Conservation (phyloP, 1,140 invertebrate species). For the Microplitis demolitor region DNA sequence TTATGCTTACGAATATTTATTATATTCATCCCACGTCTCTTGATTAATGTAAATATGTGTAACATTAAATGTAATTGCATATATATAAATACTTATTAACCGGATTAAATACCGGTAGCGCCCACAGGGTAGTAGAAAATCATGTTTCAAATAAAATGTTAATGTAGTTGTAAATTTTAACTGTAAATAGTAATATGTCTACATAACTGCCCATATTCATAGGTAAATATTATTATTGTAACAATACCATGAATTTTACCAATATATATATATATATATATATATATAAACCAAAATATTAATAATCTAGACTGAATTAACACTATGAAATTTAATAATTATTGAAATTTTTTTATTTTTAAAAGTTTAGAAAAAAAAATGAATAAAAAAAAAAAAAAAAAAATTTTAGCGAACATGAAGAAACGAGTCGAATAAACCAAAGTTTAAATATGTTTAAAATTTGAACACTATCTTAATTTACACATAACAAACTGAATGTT, state of each 20-base stretch:
- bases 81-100: not conserved
- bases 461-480: too few species aligned
- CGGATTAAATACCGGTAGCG: not conserved
- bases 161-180: slow-evolving; percentile 1
- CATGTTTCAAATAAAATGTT: not conserved
- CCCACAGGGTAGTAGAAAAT: slow-evolving; percentile 1
- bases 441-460: too few species aligned
- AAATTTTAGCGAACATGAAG: too few species aligned
- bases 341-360: too few species aligned
- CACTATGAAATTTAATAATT: too few species aligned
- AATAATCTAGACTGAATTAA: too few species aligned
- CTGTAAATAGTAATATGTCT: not conserved
- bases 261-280: not conserved
- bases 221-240: not conserved
- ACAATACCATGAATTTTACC: too few species aligned
- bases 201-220: not conserved
- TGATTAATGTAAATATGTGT: not conserved
- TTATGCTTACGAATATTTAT: not conserved
- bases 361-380: too few species aligned
- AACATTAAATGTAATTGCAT: slow-evolving; percentile 6
- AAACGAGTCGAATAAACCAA: too few species aligned
- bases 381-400: too few species aligned
- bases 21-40: not conserved
- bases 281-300: not conserved
- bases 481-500: too few species aligned